These are phyloP conservation scores for Thymelicus sylvestris DNA, from an alignment of 2,888 invertebrate genomes.

Conservation along the genomic window DNA sequence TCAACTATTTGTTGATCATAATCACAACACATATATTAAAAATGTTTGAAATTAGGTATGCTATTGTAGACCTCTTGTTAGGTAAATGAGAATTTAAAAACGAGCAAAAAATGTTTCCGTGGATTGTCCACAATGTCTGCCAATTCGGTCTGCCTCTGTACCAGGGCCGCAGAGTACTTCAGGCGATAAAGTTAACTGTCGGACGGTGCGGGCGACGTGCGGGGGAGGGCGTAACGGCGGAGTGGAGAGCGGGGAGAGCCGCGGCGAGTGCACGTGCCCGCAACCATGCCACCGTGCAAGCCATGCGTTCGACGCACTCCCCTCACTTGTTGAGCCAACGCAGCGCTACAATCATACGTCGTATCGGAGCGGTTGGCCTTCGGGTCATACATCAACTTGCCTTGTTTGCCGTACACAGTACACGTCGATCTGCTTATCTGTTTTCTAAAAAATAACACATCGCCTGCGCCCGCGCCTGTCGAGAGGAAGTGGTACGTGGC, in stretches of 20 bases:
- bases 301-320: slow-evolving; percentile 69
- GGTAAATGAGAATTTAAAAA: not conserved
- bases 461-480: not conserved
- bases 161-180: slow-evolving; percentile 64
- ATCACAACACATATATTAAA: too few relatives aligned
- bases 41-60: too few relatives aligned
- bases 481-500: slow-evolving; percentile 1
- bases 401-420: slow-evolving; percentile 37
- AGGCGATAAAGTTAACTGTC: slow-evolving; percentile 62
- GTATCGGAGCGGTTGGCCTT: slow-evolving; percentile 50
- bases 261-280: slow-evolving; percentile 62
- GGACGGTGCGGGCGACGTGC: slow-evolving; percentile 49
- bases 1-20: too few relatives aligned
- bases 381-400: slow-evolving; percentile 51
- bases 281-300: slow-evolving; percentile 71
- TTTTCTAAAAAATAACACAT: slow-evolving; percentile 26
- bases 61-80: too few relatives aligned
- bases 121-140: slow-evolving; percentile 72
- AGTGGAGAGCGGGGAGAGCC: slow-evolving; percentile 47
- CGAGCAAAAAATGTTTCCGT: not conserved
- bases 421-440: slow-evolving; percentile 22
- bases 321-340: slow-evolving; percentile 77
- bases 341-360: slow-evolving; percentile 44
- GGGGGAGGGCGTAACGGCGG: slow-evolving; percentile 42
- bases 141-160: slow-evolving; percentile 72